Conservation (phyloP, 2,888 invertebrate genomes). For the Rutpela maculata region DNA sequence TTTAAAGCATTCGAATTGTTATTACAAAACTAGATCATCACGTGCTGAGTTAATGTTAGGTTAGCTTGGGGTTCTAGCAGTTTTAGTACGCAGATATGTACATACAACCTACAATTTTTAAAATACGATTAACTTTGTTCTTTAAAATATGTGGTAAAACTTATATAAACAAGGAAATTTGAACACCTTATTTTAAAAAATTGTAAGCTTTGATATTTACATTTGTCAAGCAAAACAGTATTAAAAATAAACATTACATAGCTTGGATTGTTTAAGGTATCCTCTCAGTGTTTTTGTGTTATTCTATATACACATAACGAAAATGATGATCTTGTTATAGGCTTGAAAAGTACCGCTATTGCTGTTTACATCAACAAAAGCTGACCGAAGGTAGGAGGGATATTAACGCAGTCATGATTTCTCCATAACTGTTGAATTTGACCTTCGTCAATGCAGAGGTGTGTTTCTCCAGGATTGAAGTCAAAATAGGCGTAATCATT, state of each 20-base stretch:
- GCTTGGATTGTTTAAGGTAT: conserved; percentile 23
- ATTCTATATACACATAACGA: no score
- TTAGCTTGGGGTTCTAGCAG: background rate
- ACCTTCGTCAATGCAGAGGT: no score
- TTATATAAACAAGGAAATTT: background rate
- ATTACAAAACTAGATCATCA: background rate
- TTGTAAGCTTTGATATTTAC: background rate
- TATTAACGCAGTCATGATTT: no score
- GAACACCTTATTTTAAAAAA: background rate
- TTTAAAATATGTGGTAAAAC: background rate
- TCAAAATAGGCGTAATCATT: no score
- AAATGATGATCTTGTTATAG: no score
- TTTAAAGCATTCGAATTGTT: background rate
- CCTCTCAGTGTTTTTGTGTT: conserved; percentile 1
- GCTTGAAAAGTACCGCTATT: no score
- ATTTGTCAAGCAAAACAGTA: background rate
- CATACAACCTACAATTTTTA: background rate
- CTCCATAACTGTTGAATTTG: no score
- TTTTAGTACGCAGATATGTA: background rate
- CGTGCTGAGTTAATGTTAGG: background rate
- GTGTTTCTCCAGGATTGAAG: no score
- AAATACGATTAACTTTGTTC: background rate
- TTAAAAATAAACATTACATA: conserved; percentile 10
- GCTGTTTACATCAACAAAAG: no score
- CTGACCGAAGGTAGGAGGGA: no score